Evolutionary conservation across 2,888 invertebrate species (phyloP), one percentile per base, ranked within the genome.

Genomic region (Sycophila texana): DNA sequence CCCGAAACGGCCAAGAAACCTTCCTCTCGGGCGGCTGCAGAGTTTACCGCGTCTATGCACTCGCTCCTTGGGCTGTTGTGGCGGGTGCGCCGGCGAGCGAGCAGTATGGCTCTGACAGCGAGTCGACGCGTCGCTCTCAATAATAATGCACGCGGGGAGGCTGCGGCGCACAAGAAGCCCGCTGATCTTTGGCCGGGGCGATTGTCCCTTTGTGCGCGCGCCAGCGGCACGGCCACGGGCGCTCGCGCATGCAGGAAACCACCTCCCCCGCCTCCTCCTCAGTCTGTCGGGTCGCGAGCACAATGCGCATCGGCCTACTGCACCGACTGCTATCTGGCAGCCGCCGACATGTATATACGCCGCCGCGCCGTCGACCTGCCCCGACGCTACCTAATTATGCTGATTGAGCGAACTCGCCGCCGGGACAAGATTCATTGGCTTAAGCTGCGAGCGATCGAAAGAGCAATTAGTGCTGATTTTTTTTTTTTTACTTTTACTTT

Each of bases 201-300:
- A 79, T 74, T 74, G 79, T 71, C 53, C 79, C 75, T 80, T 80
- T 76, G 79, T 80, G 67, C 68, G 47, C 12, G 49, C 58, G 72
- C 66, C 70, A 76, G 49, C 26, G 60, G 55, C 77, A 71, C 30
- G 65, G 13, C 63, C 47, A 20, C 60, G 66, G 20, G 39, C 70
- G 20, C 0, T 13, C 49, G 49, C 65, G n/a, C 49, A 26, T 51
- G 47, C 22, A 65, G 55, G 74, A 75, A 60, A 22, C 74, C 20
- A 30, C 49, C 53, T 0, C 39, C 4, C 14, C 18, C 58, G 10
- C 20, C 60, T 61, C 61, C 13, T n/a, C 57, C 39, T 55, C 73
- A 39, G 14, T n/a, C 47, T 47, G 5, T 55, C 16, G 10, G 26
- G 58, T 70, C 39, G 30, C 22, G 49, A n/a, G 30, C 61, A 58